A percentile compares a stretch with the other conserved stretches of the same genome.
These are phyloP conservation scores for Salarias fasciatus DNA, from an alignment of 2,797 vertebrate genomes.

Conservation along the genomic window DNA sequence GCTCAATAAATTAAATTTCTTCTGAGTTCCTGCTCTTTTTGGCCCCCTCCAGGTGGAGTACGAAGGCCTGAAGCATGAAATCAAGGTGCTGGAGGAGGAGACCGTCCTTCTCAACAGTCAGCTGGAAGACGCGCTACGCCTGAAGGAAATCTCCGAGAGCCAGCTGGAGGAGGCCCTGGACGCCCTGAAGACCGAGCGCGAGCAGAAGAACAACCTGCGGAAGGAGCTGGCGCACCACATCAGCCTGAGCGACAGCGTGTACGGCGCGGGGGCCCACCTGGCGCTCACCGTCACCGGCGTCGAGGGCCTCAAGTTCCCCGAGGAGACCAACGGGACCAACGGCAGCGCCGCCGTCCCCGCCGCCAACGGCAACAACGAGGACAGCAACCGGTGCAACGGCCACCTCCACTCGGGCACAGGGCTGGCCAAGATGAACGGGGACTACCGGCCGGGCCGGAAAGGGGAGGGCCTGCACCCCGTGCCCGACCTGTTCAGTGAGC, in stretches of 20 bases:
- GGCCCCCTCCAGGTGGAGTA: slow-evolving; percentile 90
- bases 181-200: slow-evolving; percentile 93
- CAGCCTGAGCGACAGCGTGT: slow-evolving; percentile 91
- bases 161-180: slow-evolving; percentile 97
- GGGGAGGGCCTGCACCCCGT: slow-evolving; percentile 90
- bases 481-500: slow-evolving; percentile 97
- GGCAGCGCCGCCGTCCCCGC: slow-evolving; percentile 18
- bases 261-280: slow-evolving; percentile 85
- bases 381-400: slow-evolving; percentile 88
- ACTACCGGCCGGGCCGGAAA: slow-evolving; percentile 87
- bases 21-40: neutral
- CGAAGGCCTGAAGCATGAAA: slow-evolving; percentile 98
- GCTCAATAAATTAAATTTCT: neutral
- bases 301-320: slow-evolving; percentile 92
- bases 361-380: slow-evolving; percentile 88
- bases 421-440: slow-evolving; percentile 87
- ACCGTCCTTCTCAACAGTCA: slow-evolving; percentile 97
- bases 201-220: slow-evolving; percentile 95
- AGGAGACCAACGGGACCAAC: slow-evolving; percentile 78
- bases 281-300: slow-evolving; percentile 91
- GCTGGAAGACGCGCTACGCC: slow-evolving; percentile 93
- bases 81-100: slow-evolving; percentile 96
- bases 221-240: slow-evolving; percentile 95
- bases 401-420: slow-evolving; percentile 84
- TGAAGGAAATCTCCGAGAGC: slow-evolving; percentile 95